Conservation (phyloP, 2,797 vertebrate species). For the Peromyscus eremicus region DNA sequence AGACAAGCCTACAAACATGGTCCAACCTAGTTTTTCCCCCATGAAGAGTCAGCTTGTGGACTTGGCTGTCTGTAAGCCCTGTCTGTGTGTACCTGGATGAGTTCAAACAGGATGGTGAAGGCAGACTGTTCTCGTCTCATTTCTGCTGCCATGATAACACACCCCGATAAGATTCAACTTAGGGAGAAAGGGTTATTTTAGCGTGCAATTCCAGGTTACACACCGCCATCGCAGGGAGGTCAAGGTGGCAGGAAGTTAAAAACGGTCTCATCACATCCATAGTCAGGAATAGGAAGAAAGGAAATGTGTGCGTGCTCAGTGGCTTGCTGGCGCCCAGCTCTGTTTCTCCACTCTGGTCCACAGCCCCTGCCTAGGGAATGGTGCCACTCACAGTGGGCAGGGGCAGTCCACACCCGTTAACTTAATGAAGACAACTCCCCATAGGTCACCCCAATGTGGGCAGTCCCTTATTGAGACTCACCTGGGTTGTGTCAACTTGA, state of each 20-base stretch:
- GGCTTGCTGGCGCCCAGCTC: background rate
- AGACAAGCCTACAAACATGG: background rate
- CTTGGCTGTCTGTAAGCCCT: background rate
- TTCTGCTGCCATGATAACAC: background rate
- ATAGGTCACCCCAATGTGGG: background rate
- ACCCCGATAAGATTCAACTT: background rate
- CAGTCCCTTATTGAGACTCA: background rate
- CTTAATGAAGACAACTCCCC: background rate
- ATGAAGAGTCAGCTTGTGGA: background rate
- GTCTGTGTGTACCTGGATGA: background rate
- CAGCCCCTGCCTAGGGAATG: background rate
- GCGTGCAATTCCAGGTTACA: background rate
- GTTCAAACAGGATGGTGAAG: background rate
- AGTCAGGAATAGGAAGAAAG: background rate
- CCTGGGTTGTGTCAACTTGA: background rate
- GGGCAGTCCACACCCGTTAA: background rate
- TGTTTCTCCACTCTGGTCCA: background rate
- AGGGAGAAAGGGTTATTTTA: background rate
- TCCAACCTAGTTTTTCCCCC: background rate
- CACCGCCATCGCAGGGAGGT: no score
- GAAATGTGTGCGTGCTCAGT: no score
- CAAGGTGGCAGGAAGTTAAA: background rate
- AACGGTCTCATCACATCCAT: background rate
- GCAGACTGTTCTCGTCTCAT: background rate
- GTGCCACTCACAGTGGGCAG: background rate